phyloP scores from a whole-genome alignment of 2,113 vertebrate species.

The Chloebia gouldiae region DNA sequence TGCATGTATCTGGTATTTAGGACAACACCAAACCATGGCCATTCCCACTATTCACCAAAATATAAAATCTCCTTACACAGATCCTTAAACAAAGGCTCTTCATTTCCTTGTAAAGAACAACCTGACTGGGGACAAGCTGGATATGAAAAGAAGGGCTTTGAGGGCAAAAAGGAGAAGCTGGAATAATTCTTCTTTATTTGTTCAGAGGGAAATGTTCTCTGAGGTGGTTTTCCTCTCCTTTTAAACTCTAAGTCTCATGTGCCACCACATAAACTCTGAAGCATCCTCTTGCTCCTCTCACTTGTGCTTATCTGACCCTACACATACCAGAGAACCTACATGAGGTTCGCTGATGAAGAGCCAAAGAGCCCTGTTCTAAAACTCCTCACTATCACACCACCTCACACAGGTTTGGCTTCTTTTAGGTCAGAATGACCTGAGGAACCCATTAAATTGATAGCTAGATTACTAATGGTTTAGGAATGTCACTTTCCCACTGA shows the following conservation, averaged over 20 bases:
- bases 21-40: background rate
- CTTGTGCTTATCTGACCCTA: background rate
- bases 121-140: background rate
- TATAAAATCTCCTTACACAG: background rate
- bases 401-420: background rate
- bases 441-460: background rate
- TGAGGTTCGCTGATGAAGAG: background rate
- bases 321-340: background rate
- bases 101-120: background rate
- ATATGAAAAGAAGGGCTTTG: background rate
- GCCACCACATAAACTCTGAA: background rate
- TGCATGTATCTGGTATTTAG: background rate
- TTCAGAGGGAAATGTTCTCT: background rate
- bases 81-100: background rate
- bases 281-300: background rate
- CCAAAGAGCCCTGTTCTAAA: background rate
- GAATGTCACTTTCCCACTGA: constrained; percentile 51
- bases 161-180: background rate
- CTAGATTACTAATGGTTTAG: constrained; percentile 15
- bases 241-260: background rate
- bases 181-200: background rate
- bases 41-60: background rate
- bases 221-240: background rate
- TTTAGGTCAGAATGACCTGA: background rate
- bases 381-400: background rate